Evolutionary conservation across 2,113 vertebrate genomes (phyloP).

Genomic region (Lepus europaeus): DNA sequence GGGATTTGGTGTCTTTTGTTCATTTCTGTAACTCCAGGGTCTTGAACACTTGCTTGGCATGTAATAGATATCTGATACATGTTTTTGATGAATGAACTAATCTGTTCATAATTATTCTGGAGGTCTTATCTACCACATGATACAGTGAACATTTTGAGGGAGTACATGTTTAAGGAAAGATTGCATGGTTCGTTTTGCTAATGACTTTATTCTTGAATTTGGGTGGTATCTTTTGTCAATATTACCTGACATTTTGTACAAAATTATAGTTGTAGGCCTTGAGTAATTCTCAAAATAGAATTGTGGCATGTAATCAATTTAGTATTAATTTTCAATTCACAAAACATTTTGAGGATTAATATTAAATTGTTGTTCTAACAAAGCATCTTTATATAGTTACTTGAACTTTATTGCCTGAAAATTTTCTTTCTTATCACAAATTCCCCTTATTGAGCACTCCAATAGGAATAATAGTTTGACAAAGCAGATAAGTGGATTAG

Average conservation of each 20-base stretch:
- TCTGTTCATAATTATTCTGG: background rate
- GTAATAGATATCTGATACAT: background rate
- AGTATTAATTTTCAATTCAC: constrained; percentile 34
- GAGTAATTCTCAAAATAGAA: constrained; percentile 15
- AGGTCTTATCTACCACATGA: background rate
- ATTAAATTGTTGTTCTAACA: background rate
- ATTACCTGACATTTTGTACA: constrained; percentile 9
- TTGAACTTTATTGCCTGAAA: background rate
- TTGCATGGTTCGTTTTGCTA: background rate
- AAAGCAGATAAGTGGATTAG: constrained; percentile 27
- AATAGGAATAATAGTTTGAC: constrained; percentile 4
- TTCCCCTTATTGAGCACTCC: background rate
- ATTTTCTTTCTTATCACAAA: background rate
- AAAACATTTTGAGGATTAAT: background rate
- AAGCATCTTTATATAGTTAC: background rate
- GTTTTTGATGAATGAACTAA: background rate
- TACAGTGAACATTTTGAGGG: background rate
- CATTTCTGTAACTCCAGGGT: background rate
- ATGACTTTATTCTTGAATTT: constrained; percentile 24
- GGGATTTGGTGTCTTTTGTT: background rate
- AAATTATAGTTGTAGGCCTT: constrained; percentile 38
- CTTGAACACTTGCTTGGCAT: background rate
- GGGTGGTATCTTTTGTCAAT: background rate
- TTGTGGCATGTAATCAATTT: background rate
- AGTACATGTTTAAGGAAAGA: background rate